phyloP scores from a whole-genome alignment of 1,140 invertebrate species.

The Pseudachorutes palmiensis region DNA sequence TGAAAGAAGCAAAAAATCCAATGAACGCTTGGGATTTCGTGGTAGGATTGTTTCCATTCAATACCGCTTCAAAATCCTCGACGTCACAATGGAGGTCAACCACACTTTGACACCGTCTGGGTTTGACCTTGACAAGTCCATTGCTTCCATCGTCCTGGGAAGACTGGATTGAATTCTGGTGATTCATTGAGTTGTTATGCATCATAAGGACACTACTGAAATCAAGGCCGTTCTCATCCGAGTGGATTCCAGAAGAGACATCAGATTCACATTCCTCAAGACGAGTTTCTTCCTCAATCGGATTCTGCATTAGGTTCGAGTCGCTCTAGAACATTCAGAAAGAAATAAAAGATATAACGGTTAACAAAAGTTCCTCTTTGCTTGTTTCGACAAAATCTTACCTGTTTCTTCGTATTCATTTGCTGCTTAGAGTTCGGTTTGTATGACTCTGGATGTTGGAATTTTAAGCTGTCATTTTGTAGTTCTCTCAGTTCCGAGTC shows the following conservation, averaged over 20 bases:
- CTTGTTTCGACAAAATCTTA: constrained; percentile 7
- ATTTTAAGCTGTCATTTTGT: constrained; percentile 20
- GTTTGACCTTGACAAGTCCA: not conserved
- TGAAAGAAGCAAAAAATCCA: not conserved
- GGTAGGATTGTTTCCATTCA: too few relatives aligned
- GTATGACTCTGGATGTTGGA: constrained; percentile 17
- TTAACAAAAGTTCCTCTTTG: constrained; percentile 4
- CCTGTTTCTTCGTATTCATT: not conserved
- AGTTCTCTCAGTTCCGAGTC: constrained; percentile 53
- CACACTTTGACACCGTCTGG: not conserved
- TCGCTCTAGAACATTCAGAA: not conserved
- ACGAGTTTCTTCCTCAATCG: not conserved
- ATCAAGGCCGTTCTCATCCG: not conserved
- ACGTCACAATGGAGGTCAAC: constrained; percentile 1
- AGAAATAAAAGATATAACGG: not conserved
- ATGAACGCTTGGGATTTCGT: too few relatives aligned
- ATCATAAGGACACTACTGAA: too few relatives aligned
- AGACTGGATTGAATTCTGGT: too few relatives aligned
- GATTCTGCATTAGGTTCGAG: not conserved
- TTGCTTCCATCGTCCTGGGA: too few relatives aligned
- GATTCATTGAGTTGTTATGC: too few relatives aligned
- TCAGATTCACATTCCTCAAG: not conserved
- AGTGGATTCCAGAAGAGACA: not conserved
- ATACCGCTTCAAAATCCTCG: not conserved
- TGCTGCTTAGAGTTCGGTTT: not conserved